Base-by-base conservation (phyloP, 2,113 vertebrate species). In the Sclerurus mexicanus region DNA sequence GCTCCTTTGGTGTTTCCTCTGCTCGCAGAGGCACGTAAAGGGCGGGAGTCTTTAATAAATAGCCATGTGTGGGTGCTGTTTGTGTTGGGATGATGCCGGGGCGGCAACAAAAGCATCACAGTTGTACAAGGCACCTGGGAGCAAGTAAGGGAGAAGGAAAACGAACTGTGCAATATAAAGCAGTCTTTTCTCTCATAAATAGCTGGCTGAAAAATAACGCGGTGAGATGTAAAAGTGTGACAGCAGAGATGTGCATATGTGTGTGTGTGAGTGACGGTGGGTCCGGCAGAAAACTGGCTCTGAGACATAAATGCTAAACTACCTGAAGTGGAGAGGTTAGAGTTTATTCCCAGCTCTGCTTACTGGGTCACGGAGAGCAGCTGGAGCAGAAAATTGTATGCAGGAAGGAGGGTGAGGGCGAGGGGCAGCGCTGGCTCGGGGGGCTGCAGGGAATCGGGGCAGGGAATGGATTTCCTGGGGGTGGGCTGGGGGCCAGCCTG, bases 101-200 rank as follows among this genome's bases (percentile, higher is more conserved):
- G 68, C 12, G 27, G 87, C 93, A 98, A 98, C 98, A 98, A 98
- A 98, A 97, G 96, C 97, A 97, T 97, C 97, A 93, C 96, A 97
- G 98, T 98, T 97, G 66, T 78, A 83, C 91, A 63, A 88, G 95
- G 97, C 97, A 97, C 96, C 93, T 97, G 97, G 98, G 97, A 98
- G 91, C 55, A 63, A 92, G 81, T 7, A 40, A 94, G n/a, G 85
- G 71, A 83, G 82, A 72, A 84, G 60, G 58, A 84, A 31, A 74
- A 82, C 94, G 92, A 97, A 39, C 63, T 21, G 85, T 30, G 22
- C 71, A 76, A 59, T 35, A 91, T 93, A 97, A 97, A 98, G 88
- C 88, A 92, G 87, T 77, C 82, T 96, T 96, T 96, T 97, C 85
- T 96, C 94, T 95, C 87, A 49, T 94, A 95, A 98, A 96, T 96